Base-by-base conservation (phyloP, 2,888 invertebrate genomes). In the Gortyna flavago region DNA sequence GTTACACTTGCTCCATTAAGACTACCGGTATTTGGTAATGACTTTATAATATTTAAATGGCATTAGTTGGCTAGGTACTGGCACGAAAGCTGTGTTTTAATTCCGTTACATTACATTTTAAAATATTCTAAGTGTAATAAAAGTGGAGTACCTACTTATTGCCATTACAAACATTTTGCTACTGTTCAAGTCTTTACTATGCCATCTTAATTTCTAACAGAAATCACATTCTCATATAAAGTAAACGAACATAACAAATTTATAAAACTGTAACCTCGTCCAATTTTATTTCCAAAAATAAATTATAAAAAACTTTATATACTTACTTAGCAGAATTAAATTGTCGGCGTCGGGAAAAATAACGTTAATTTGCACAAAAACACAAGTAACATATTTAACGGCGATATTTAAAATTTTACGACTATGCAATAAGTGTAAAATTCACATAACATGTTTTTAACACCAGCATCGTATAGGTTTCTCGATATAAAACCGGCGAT, bases 381-480 rank as follows among this genome's bases (percentile, higher is more conserved):
- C 83, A 83, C 75, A 84, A 83, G 80, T 62, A 82, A 84, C 71
- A 81, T 75, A 81, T 88, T 82, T 83, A 83, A 89, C 74, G 57
- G 66, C 48, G 70, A 75, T 82, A 85, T 88, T 88, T 81, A 87
- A 88, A 88, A 76, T 85, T 88, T 89, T 84, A 89, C 81, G 89
- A 87, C 82, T 32, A 44, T 73, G 80, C 87, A 87, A 86, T 88
- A 88, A 89, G 84, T 84, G 88, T 87, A 75, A 88, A 87, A 88
- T 88, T 86, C 87, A 75, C 84, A 81, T 88, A 85, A 87, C 87
- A 84, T 80, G 88, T 88, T 88, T 84, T 87, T 88, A 87, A 88
- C 84, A 84, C 81, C 77, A 83, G 57, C 54, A 54, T 80, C 71
- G 72, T 69, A 84, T 80, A 64, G 81, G 72, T 71, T 81, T 80